Evolutionary conservation across 2,797 vertebrate genomes (phyloP), one percentile per base, ranked within the genome.

Genomic region (Coranthus polyacanthus): DNA sequence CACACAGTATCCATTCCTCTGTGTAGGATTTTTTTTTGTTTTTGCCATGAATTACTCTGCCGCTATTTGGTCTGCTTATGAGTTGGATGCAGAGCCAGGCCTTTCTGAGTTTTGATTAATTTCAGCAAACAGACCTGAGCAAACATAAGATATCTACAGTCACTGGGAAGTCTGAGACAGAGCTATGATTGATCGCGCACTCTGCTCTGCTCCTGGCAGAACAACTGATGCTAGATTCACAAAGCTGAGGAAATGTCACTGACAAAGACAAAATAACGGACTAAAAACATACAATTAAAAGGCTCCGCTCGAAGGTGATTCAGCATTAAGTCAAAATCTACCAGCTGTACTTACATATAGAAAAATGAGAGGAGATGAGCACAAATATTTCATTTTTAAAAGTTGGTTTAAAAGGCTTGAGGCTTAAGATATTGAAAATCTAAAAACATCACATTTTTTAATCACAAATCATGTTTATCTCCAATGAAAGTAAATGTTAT

Each of bases 191-290:
- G 88, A 84, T 1, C 92, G 89, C 5, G 56, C 44, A 2, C 64
- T 91, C 49, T 86, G 49, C 7, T 89, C 79, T 75, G 92, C 78
- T n/a, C 51, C 63, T 17, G 86, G 84, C 21, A 88, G 71, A 26
- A 91, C 91, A 22, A 64, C 75, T 9, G 78, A 72, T 4, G 87
- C 58, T 1, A 83, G 86, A 3, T 88, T 86, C 49, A 89, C 71
- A 1, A 83, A 92, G 46, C 91, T 92, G 20, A 91, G 50, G 47
- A 93, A 88, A 75, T 93, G 89, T 50, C 92, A 90, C 89, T 92
- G 73, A 24, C 13, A 16, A 26, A 21, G 6, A 64, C 2, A 42
- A n/a, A 41, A 46, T 6, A 32, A 50, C 2, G 37, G 11, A 67
- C 16, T 17, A 64, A 22, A 78, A 17, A 47, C 42, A 34, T 37